Percentiles rank a stretch among this genome's conserved stretches.
Evolutionary conservation across 2,797 vertebrate genomes (phyloP).

Genomic region (Myotis myotis): DNA sequence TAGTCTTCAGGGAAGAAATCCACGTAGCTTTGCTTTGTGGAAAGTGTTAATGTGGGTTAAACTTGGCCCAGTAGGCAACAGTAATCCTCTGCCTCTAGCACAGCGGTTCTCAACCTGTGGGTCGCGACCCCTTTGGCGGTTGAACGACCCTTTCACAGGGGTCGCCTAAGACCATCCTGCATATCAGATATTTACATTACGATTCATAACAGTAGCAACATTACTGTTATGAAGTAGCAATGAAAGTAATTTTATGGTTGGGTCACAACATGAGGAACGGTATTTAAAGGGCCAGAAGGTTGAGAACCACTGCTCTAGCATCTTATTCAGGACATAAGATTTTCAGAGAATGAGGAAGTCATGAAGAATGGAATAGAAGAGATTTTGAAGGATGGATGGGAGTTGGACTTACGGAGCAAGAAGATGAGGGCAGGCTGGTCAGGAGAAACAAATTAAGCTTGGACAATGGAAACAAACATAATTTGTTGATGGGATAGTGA

Average conservation of each 20-base stretch:
- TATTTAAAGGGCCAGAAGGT: no score
- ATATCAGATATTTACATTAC: no score
- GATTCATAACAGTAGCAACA: no score
- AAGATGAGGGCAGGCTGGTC: not conserved
- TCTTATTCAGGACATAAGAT: not conserved
- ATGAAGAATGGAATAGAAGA: conserved; percentile 3
- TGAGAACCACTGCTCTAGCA: not conserved
- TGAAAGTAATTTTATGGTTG: no score
- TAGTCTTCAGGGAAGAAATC: conserved; percentile 39
- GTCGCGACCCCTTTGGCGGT: no score
- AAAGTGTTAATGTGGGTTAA: not conserved
- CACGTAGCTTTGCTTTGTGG: conserved; percentile 9
- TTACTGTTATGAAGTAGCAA: no score
- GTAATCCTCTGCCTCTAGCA: not conserved
- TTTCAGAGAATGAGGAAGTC: conserved; percentile 22
- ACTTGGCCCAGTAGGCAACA: not conserved
- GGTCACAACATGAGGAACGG: no score
- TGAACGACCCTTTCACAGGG: no score
- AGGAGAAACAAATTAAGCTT: conserved; percentile 11
- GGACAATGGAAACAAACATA: not conserved
- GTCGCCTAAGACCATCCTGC: no score
- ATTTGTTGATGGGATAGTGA: conserved; percentile 8
- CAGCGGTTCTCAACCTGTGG: no score
- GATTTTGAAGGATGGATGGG: conserved; percentile 12
- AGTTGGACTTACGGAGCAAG: not conserved